Evolutionary conservation across 2,797 vertebrate genomes (phyloP), one percentile per base, ranked within the genome.

Genomic region (Meriones psammophilus): DNA sequence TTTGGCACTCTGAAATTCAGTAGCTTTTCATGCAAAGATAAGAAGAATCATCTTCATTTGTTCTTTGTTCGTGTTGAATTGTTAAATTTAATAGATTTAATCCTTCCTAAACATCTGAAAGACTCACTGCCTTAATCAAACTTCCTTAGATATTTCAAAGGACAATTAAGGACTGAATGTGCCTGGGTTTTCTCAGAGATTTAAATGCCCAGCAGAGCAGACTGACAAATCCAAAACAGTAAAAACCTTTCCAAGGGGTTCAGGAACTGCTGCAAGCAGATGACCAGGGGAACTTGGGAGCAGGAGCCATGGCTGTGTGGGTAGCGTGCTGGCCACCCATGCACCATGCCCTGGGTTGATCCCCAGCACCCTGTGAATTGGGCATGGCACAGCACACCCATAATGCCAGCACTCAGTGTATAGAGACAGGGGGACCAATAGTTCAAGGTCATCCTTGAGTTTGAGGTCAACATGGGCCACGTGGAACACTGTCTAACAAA

Each of bases 91-190:
- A 42, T 91, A 87, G 42, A 89, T 68, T 74, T 84, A 77, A 39
- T 88, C 54, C 15, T 94, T 71, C 83, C 96, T 95, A 87, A 92
- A 94, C 33, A 91, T 68, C 94, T 92, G 87, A 95, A 79, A 93
- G 83, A 80, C 80, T 96, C 88, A 80, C 71, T 71, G n/a, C 76
- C 71, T 93, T 95, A 95, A 89, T 91, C 89, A 91, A 87, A 94
- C 96, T 96, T 89, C 92, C 90, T 96, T 76, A 93, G 81, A 93
- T 46, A 96, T 90, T 96, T 94, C 74, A 93, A 91, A 89, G 54
- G 90, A 89, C 18, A 97, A 81, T 92, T 93, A 97, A 22, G 73
- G 96, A 94, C 76, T 94, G 91, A 94, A 86, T 85, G 74, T 73
- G 60, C 73, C 58, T 79, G 58, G 92, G 88, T 96, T 87, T 95